phyloP scores from a whole-genome alignment of 2,888 invertebrate genomes.

The Megaustenia siamemsis region DNA sequence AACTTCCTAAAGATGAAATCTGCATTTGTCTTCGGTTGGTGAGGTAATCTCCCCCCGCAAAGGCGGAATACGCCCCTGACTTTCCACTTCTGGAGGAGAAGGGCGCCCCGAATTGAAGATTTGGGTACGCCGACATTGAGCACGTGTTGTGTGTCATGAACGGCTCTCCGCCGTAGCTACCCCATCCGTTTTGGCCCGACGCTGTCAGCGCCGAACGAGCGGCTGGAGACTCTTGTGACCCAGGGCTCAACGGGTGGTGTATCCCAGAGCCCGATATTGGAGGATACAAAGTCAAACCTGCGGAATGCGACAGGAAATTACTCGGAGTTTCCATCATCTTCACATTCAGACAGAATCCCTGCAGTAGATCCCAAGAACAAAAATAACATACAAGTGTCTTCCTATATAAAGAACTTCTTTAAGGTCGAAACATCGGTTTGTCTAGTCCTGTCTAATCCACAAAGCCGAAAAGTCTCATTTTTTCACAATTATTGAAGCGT shows the following conservation, averaged over 20 bases:
- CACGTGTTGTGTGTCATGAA: conserved; percentile 72
- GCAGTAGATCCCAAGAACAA: neutral
- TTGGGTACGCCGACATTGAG: conserved; percentile 72
- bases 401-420: neutral
- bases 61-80: conserved; percentile 69
- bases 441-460: neutral
- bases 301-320: conserved; percentile 72
- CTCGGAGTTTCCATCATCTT: conserved; percentile 72
- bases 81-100: conserved; percentile 66
- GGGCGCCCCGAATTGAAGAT: conserved; percentile 71
- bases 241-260: conserved; percentile 66
- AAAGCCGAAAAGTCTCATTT: neutral
- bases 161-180: conserved; percentile 69
- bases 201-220: conserved; percentile 68
- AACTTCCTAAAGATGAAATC: conserved; percentile 70
- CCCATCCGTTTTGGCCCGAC: conserved; percentile 74
- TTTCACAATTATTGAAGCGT: neutral
- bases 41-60: conserved; percentile 71
- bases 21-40: conserved; percentile 75
- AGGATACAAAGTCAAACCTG: conserved; percentile 68
- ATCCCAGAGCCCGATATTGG: conserved; percentile 69
- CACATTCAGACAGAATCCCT: neutral
- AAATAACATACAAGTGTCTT: neutral
- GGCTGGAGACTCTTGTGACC: conserved; percentile 67
- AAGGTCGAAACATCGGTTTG: neutral